A percentile compares a stretch with the other conserved stretches of the same genome.
These are phyloP conservation scores for Helleia helle DNA, from an alignment of 2,888 invertebrate genomes.

Conservation along the genomic window DNA sequence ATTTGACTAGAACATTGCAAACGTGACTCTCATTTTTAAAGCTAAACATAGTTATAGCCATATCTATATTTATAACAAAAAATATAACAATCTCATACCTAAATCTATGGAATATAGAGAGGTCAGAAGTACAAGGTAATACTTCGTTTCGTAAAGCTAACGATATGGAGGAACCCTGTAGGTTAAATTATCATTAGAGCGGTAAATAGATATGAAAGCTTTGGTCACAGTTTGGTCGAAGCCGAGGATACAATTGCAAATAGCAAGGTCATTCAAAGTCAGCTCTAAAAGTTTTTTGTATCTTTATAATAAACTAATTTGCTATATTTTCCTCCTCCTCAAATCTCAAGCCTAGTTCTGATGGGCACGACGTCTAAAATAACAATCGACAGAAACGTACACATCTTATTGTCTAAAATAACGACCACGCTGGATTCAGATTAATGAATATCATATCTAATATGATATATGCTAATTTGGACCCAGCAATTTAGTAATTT, in stretches of 20 bases:
- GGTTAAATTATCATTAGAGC: constrained; percentile 54
- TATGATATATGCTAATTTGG: too few relatives aligned
- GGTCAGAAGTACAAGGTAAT: constrained; percentile 59
- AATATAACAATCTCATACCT: constrained; percentile 40
- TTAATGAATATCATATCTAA: too few relatives aligned
- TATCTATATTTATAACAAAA: constrained; percentile 20
- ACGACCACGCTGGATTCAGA: constrained; percentile 27
- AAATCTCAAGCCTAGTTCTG: background rate
- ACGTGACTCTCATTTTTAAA: constrained; percentile 13
- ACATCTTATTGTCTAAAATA: constrained; percentile 51
- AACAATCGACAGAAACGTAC: constrained; percentile 35
- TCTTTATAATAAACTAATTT: background rate
- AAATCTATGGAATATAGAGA: constrained; percentile 62
- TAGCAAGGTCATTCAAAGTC: too few relatives aligned
- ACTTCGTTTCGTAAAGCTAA: constrained; percentile 70
- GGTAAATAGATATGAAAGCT: constrained; percentile 52
- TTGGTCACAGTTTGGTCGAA: constrained; percentile 58
- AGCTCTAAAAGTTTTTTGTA: too few relatives aligned
- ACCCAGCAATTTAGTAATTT: constrained; percentile 18
- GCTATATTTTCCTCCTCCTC: too few relatives aligned
- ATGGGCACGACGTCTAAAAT: background rate
- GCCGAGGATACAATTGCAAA: constrained; percentile 47
- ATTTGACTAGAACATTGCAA: constrained; percentile 21
- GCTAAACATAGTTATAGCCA: constrained; percentile 10
- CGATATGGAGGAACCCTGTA: constrained; percentile 74